Percentiles rank a stretch among this genome's conserved stretches.
These are phyloP conservation scores for Trichogramma evanescens DNA, from an alignment of 2,888 invertebrate species.

Conservation along the genomic window DNA sequence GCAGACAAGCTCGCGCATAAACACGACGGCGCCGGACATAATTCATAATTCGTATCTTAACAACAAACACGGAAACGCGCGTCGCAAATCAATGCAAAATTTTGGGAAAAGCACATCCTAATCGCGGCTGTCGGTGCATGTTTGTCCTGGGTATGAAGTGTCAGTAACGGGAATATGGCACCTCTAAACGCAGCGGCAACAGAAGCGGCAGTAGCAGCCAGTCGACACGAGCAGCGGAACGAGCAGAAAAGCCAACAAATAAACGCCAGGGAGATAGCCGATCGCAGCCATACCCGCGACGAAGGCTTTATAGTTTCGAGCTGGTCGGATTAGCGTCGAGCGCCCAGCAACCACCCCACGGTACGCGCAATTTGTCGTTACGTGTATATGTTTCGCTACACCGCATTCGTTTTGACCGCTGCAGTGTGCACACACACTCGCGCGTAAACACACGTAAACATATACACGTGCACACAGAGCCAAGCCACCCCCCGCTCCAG, in stretches of 20 bases:
- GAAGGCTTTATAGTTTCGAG: not conserved
- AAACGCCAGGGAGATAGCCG: no score
- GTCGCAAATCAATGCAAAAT: conserved; percentile 1
- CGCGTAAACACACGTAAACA: not conserved
- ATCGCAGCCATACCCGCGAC: not conserved
- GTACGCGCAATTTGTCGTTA: conserved; percentile 28
- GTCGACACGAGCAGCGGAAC: no score
- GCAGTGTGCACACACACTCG: not conserved
- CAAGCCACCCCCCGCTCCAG: not conserved
- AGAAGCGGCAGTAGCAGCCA: no score
- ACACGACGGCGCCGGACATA: not conserved
- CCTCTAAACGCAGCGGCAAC: no score
- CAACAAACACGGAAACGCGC: not conserved
- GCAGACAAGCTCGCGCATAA: no score
- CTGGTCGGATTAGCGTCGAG: conserved; percentile 14
- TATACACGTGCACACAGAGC: no score
- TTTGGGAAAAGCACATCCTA: not conserved
- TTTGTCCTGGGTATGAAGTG: no score
- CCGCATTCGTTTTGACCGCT: not conserved
- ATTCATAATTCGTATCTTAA: conserved; percentile 6
- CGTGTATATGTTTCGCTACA: conserved; percentile 36
- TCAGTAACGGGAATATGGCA: no score
- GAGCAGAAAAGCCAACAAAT: no score
- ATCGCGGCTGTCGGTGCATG: not conserved
- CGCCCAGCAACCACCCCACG: not conserved